Evolutionary conservation across 2,888 invertebrate genomes (phyloP).

Genomic region (Acanthacorydalis orientalis): DNA sequence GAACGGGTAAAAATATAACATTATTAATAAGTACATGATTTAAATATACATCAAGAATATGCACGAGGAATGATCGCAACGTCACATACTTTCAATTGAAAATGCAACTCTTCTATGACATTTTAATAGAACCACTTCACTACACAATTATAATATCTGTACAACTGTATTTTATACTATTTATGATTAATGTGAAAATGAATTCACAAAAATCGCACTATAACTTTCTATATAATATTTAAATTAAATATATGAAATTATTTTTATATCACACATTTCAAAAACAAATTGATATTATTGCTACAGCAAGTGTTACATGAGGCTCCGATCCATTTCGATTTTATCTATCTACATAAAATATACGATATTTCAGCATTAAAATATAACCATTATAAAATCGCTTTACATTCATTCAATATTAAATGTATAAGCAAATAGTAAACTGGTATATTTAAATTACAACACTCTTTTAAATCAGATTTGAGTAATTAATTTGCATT

Average conservation of each 20-base stretch:
- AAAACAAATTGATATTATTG: slow-evolving; percentile 27
- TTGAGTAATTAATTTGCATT: no score
- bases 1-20: slow-evolving; percentile 7
- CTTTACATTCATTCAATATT: no score
- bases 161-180: not conserved
- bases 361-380: not conserved
- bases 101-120: not conserved
- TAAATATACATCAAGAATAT: not conserved
- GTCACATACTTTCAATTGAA: not conserved
- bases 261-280: slow-evolving; percentile 16
- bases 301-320: slow-evolving; percentile 25
- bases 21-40: slow-evolving; percentile 1
- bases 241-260: not conserved
- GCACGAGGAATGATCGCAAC: not conserved
- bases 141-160: not conserved
- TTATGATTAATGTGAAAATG: not conserved
- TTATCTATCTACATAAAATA: not conserved
- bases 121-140: not conserved
- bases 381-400: not conserved
- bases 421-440: not conserved
- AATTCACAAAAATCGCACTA: not conserved
- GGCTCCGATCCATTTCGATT: slow-evolving; percentile 7
- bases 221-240: not conserved
- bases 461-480: not conserved
- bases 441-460: not conserved